Percentiles rank a stretch among this genome's conserved stretches.
These are phyloP conservation scores for Tragulus kanchil DNA, from an alignment of 2,113 vertebrate species.

Conservation along the genomic window DNA sequence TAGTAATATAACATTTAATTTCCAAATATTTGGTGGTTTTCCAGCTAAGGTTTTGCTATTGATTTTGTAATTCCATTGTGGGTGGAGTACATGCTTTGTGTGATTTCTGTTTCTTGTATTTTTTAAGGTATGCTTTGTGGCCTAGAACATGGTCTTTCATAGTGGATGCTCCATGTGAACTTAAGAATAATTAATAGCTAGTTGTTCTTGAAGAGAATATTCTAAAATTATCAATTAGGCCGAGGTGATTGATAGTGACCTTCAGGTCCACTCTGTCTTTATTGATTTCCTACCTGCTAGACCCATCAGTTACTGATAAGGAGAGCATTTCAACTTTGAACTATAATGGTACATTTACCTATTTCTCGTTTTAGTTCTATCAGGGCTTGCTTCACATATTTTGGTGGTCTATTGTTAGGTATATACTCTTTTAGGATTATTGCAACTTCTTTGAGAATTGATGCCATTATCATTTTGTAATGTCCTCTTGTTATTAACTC, in stretches of 20 bases:
- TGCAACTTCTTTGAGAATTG: not conserved
- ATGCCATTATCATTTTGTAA: not conserved
- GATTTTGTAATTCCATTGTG: not conserved
- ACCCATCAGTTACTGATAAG: not conserved
- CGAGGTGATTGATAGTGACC: not conserved
- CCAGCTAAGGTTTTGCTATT: not conserved
- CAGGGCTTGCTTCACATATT: not conserved
- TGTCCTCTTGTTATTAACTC: not conserved
- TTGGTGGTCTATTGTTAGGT: not conserved
- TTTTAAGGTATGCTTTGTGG: not conserved
- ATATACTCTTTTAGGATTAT: not conserved
- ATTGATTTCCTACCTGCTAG: not conserved
- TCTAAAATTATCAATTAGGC: not conserved
- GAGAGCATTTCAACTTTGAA: not conserved
- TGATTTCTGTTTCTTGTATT: not conserved
- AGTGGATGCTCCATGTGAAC: not conserved
- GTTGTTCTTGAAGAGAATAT: not conserved
- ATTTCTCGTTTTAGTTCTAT: not conserved
- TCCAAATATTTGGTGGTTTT: not conserved
- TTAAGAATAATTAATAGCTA: not conserved
- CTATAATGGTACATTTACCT: not conserved
- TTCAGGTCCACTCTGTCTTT: not conserved
- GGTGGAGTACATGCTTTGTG: not conserved
- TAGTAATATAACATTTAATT: not conserved
- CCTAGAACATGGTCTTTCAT: not conserved